A percentile compares a stretch with the other conserved stretches of the same genome.
phyloP scores from a whole-genome alignment of 2,888 invertebrate genomes.

The Fragum fragum region DNA sequence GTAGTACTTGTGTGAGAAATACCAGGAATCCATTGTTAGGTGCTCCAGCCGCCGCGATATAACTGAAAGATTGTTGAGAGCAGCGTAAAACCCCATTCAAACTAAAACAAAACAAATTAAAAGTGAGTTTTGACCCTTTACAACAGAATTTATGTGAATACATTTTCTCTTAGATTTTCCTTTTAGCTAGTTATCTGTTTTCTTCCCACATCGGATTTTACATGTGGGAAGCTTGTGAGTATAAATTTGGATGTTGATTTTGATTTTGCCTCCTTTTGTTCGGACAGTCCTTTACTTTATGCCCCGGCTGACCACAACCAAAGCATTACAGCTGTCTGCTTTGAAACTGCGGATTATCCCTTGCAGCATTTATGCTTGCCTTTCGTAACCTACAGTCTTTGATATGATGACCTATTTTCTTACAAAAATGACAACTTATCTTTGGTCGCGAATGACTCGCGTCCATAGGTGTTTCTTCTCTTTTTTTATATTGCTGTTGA shows the following conservation, averaged over 20 bases:
- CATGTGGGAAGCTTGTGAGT: slow-evolving; percentile 14
- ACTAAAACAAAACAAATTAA: no score
- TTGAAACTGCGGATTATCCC: neutral
- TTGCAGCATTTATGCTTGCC: slow-evolving; percentile 5
- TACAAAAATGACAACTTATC: slow-evolving; percentile 16
- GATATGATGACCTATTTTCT: neutral
- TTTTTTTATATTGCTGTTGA: neutral
- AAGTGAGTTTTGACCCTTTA: no score
- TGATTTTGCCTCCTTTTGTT: neutral
- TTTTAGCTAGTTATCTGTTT: no score
- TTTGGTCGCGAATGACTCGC: slow-evolving; percentile 17
- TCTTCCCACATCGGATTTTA: slow-evolving; percentile 26
- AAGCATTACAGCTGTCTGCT: slow-evolving; percentile 7
- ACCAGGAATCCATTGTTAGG: no score
- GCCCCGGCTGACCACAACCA: slow-evolving; percentile 17
- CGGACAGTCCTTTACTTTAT: slow-evolving; percentile 17
- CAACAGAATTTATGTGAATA: no score
- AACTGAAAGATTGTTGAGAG: no score
- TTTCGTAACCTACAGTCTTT: neutral
- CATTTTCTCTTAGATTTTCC: no score
- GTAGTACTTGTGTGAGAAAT: no score
- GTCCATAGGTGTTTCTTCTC: slow-evolving; percentile 44
- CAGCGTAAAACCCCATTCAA: no score
- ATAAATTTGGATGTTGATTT: neutral
- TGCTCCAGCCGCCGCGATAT: no score